Conservation (phyloP, 1,140 invertebrate genomes). For the Drosophila erecta region DNA sequence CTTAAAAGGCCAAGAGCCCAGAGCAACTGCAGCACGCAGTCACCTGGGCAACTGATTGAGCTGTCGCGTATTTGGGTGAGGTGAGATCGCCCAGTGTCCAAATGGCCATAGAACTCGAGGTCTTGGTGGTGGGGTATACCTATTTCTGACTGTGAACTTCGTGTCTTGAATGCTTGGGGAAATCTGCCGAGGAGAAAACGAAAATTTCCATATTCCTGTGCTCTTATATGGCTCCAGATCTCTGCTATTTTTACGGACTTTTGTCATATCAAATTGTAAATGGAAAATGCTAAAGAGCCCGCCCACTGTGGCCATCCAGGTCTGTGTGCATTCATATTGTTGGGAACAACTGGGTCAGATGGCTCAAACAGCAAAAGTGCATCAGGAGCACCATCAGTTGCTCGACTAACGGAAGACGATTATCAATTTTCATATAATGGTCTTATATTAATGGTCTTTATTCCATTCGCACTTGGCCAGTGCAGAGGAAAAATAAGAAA, state of each 20-base stretch:
- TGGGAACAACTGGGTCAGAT: slow-evolving; percentile 32
- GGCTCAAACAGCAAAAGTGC: slow-evolving; percentile 48
- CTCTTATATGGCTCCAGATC: slow-evolving; percentile 63
- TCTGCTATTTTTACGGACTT: slow-evolving; percentile 60
- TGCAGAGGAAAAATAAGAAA: slow-evolving; percentile 29
- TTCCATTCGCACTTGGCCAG: slow-evolving; percentile 25
- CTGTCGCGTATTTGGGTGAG: slow-evolving; percentile 80
- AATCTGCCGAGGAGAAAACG: slow-evolving; percentile 52
- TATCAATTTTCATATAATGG: slow-evolving; percentile 37
- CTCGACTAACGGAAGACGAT: slow-evolving; percentile 53
- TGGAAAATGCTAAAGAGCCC: slow-evolving; percentile 23
- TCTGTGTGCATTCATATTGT: slow-evolving; percentile 33
- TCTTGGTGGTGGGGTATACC: slow-evolving; percentile 15
- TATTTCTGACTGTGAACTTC: slow-evolving; percentile 51
- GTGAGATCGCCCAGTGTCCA: slow-evolving; percentile 70
- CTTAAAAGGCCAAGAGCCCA: slow-evolving; percentile 6
- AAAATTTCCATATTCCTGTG: slow-evolving; percentile 65
- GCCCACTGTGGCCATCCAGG: slow-evolving; percentile 27
- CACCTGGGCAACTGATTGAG: slow-evolving; percentile 78
- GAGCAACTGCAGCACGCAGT: slow-evolving; percentile 65
- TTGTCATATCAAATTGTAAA: slow-evolving; percentile 65
- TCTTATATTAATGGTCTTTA: slow-evolving; percentile 45
- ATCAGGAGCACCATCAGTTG: slow-evolving; percentile 42
- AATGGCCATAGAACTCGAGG: slow-evolving; percentile 22
- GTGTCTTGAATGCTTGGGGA: slow-evolving; percentile 55